phyloP scores from a whole-genome alignment of 2,797 vertebrate species.

The Craterocephalus amniculus region DNA sequence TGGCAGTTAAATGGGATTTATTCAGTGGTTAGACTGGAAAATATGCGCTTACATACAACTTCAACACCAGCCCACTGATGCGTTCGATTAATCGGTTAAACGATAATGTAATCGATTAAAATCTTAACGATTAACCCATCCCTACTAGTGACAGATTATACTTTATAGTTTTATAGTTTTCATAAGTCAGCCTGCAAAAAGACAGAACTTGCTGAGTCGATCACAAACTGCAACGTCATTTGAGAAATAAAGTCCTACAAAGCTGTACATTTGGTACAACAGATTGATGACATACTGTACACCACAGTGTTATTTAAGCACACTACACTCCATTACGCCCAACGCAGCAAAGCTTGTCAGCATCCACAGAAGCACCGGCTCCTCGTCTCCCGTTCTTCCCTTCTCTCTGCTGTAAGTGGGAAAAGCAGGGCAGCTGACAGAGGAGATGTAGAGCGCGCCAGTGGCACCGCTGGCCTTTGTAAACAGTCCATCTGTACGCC shows the following conservation, averaged over 20 bases:
- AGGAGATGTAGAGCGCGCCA: conserved; percentile 73
- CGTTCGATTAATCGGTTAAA: no score
- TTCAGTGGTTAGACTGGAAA: no score
- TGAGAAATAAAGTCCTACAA: conserved; percentile 15
- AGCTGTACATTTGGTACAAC: conserved; percentile 5
- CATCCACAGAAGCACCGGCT: conserved; percentile 3
- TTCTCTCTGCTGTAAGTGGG: conserved; percentile 49
- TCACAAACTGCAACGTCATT: conserved; percentile 2
- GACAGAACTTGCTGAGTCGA: neutral
- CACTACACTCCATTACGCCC: conserved; percentile 6
- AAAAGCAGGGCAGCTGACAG: conserved; percentile 74
- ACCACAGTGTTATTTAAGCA: conserved; percentile 17
- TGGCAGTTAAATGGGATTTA: no score
- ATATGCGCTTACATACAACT: no score
- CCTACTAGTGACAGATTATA: no score
- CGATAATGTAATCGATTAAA: no score
- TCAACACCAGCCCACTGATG: no score
- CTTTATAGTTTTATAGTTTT: conserved; percentile 31
- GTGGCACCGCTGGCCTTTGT: conserved; percentile 73
- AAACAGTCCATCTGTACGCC: conserved; percentile 71
- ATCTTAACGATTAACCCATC: no score
- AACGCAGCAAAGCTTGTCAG: conserved; percentile 37
- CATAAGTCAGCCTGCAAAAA: conserved; percentile 3
- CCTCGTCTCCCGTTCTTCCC: conserved; percentile 31
- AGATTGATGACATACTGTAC: conserved; percentile 9